Conservation (phyloP, 2,797 vertebrate genomes). For the Gallinago stenura region DNA sequence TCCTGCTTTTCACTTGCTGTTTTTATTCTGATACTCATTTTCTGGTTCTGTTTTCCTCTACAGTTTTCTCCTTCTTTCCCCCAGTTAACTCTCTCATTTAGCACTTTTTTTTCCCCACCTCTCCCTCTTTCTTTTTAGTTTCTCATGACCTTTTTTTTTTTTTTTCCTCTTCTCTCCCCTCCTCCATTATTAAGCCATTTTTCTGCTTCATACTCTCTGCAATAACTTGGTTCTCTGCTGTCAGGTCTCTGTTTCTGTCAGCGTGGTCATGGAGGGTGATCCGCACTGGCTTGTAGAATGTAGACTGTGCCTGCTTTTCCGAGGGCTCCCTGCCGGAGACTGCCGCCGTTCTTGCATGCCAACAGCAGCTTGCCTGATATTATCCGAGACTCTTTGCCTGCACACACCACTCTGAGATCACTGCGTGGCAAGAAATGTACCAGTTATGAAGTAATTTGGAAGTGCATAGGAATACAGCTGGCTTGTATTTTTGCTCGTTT, state of each 20-base stretch:
- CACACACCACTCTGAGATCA: not conserved
- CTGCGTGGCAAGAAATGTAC: not conserved
- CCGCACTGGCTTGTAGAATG: not conserved
- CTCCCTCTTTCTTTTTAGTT: not conserved
- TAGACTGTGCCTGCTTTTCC: not conserved
- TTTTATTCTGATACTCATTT: not conserved
- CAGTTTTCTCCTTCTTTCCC: not conserved
- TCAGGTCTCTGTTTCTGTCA: not conserved
- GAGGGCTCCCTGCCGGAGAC: not conserved
- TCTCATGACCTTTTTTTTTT: not conserved
- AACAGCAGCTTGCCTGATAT: not conserved
- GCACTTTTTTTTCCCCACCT: not conserved
- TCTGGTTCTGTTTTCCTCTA: not conserved
- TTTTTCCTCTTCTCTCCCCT: not conserved
- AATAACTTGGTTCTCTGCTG: not conserved
- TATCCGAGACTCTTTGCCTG: not conserved
- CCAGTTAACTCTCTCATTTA: not conserved
- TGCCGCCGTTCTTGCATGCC: not conserved
- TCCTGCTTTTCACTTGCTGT: not conserved
- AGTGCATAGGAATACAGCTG: not conserved
- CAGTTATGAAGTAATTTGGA: not conserved
- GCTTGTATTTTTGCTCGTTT: not conserved
- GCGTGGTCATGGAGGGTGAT: fast-evolving
- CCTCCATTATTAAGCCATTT: not conserved
- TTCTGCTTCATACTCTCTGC: not conserved